Conservation (phyloP, 2,797 vertebrate species). For the Apogon talboti region DNA sequence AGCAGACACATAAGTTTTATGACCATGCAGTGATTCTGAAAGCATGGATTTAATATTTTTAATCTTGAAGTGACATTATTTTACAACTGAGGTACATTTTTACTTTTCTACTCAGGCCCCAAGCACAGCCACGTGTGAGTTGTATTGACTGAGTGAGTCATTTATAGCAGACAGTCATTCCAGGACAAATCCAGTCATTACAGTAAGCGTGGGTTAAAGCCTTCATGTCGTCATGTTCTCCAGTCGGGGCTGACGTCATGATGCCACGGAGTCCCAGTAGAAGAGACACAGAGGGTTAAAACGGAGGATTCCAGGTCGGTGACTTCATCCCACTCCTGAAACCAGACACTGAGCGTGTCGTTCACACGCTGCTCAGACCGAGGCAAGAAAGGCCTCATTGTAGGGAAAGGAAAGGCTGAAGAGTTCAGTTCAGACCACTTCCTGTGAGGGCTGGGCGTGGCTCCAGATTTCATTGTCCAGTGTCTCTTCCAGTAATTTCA, state of each 20-base stretch:
- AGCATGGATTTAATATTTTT: background rate
- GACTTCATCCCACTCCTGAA: conserved; percentile 58
- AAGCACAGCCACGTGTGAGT: background rate
- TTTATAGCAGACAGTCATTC: background rate
- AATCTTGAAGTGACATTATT: background rate
- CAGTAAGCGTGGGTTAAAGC: conserved; percentile 18
- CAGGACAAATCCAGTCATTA: background rate
- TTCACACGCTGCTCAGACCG: conserved; percentile 44
- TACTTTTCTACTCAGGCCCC: background rate
- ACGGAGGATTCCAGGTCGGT: conserved; percentile 46
- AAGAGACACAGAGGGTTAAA: background rate
- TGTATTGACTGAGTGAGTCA: background rate
- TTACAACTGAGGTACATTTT: background rate
- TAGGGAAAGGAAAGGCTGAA: conserved; percentile 20
- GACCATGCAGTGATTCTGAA: background rate
- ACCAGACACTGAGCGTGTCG: conserved; percentile 46
- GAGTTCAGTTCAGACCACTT: conserved; percentile 24
- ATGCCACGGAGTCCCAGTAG: conserved; percentile 77
- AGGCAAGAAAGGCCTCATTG: conserved; percentile 67
- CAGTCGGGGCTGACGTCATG: conserved; percentile 74
- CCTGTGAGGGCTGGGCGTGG: conserved; percentile 24
- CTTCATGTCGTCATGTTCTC: conserved; percentile 34
- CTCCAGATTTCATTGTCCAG: conserved; percentile 33
- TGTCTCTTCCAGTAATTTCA: conserved; percentile 27
- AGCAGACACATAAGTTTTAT: background rate